Evolutionary conservation across 2,888 invertebrate genomes (phyloP), one percentile per base, ranked within the genome.

Genomic region (Dugesia japonica): DNA sequence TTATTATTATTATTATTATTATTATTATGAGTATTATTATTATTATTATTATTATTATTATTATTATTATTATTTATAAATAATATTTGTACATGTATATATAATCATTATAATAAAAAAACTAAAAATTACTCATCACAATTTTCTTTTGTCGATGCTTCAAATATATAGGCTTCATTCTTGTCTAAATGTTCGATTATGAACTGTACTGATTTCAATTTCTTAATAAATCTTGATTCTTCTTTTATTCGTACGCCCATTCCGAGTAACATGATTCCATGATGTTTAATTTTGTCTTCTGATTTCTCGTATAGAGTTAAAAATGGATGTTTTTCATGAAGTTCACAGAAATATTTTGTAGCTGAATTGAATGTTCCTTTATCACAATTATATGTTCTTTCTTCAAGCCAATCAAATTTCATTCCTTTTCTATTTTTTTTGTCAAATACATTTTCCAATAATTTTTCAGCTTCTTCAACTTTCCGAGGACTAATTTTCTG

Each of bases 401-500:
- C 56, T 20, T 56, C 23, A 9, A 56, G 17, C 56, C 56, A 56
- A 23, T 56, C 56, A 4, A 56, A 4, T 56, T 56, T 56, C 56
- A 20, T 56, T 56, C 56, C 56, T 23, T 56, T 56, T 23, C 56
- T n/a, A 56, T 4, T 56, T 23, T 56, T 56, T n/a, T 56, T 56
- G 4, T 56, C 56, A n/a, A 13, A 56, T 4, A 56, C 56, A 56
- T 1, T 20, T 56, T 56, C 56, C 56, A 56, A 56, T 23, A 9
- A n/a, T n/a, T 23, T 56, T 56, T 56, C 23, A 56, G 56, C 56
- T 56, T 56, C 56, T 23, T 56, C n/a, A 56, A 56, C n/a, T 56
- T 56, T 23, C 17, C 7, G 23, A 4, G 56, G 56, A 1, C 4
- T n/a, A n/a, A 20, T n/a, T 23, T 20, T 20, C 1, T 56, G 9